phyloP scores from a whole-genome alignment of 2,888 invertebrate genomes.

The Penaeus monodon region DNA sequence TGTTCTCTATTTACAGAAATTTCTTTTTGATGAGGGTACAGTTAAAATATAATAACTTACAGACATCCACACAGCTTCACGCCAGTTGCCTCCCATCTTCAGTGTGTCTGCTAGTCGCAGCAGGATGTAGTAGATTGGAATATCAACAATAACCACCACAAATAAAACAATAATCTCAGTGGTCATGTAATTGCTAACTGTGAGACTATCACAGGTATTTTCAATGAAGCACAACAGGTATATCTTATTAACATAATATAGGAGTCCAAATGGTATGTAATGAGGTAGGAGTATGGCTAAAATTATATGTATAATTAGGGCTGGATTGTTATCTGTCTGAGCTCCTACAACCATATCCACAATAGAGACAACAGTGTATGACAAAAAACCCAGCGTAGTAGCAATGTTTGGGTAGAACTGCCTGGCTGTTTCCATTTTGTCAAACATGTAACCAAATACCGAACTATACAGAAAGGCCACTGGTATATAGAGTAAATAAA shows the following conservation, averaged over 20 bases:
- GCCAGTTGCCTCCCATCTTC: constrained; percentile 76
- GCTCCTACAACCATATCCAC: constrained; percentile 73
- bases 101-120: constrained; percentile 78
- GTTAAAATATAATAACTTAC: constrained; percentile 23
- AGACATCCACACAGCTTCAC: constrained; percentile 53
- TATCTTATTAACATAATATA: constrained; percentile 85
- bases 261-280: constrained; percentile 85
- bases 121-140: constrained; percentile 78
- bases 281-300: constrained; percentile 83
- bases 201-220: constrained; percentile 77
- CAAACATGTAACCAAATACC: constrained; percentile 83
- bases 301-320: constrained; percentile 79
- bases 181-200: constrained; percentile 79
- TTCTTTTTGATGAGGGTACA: too few relatives aligned
- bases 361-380: constrained; percentile 80
- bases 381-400: constrained; percentile 81
- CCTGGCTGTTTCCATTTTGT: constrained; percentile 85
- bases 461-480: constrained; percentile 83
- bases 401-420: constrained; percentile 83
- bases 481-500: constrained; percentile 81
- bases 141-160: constrained; percentile 76
- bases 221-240: constrained; percentile 66
- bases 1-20: too few relatives aligned
- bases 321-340: constrained; percentile 65
- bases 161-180: constrained; percentile 80